A percentile compares a stretch with the other conserved stretches of the same genome.
These are phyloP conservation scores for Chrysomallon squamiferum DNA, from an alignment of 1,140 invertebrate species.

Conservation along the genomic window DNA sequence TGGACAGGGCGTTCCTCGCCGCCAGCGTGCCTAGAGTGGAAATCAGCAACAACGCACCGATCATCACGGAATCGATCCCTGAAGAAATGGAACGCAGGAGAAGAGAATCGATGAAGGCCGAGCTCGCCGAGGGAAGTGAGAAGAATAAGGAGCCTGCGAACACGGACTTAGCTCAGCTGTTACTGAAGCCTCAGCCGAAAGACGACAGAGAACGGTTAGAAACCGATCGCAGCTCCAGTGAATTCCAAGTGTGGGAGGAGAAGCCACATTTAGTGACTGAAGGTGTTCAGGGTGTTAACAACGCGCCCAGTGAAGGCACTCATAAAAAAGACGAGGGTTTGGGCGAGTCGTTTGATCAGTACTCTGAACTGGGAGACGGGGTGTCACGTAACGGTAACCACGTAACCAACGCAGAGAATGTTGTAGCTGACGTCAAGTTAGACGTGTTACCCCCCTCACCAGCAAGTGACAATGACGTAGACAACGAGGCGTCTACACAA, in stretches of 20 bases:
- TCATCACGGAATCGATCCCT: background rate
- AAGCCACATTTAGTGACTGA: no score
- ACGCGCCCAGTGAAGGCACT: no score
- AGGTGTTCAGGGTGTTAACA: background rate
- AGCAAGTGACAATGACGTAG: background rate
- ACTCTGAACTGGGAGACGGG: constrained; percentile 24
- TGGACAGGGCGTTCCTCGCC: background rate
- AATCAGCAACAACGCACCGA: background rate
- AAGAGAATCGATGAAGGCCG: background rate
- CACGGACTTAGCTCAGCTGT: constrained; percentile 5
- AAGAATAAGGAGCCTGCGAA: constrained; percentile 20
- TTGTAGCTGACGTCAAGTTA: background rate
- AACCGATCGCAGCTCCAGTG: background rate
- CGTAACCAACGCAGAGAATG: background rate
- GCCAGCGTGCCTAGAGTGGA: background rate
- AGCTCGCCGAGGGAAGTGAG: background rate
- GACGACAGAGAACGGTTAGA: background rate
- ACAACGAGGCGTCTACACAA: background rate
- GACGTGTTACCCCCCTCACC: background rate
- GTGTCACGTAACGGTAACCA: constrained; percentile 8
- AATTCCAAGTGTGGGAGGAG: no score
- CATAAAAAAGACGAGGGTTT: constrained; percentile 30
- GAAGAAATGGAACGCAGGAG: constrained; percentile 3
- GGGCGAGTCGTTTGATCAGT: constrained; percentile 32
- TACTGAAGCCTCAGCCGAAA: background rate